phyloP scores from a whole-genome alignment of 2,113 vertebrate genomes.

The Ictalurus punctatus region DNA sequence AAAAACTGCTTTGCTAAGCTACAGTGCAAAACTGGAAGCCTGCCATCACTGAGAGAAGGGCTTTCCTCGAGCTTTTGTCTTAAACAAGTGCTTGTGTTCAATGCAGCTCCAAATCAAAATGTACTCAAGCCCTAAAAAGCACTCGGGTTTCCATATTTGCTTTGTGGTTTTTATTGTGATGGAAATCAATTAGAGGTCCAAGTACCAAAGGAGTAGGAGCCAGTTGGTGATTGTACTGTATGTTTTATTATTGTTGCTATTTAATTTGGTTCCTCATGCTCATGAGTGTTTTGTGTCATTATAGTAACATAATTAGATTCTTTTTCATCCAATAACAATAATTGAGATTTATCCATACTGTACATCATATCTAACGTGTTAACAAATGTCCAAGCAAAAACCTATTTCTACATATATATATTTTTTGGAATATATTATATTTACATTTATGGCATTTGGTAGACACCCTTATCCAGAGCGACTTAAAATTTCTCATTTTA shows the following conservation, averaged over 20 bases:
- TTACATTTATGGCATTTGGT: too few species aligned
- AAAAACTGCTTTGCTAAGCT: conserved; percentile 11
- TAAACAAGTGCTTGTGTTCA: not conserved
- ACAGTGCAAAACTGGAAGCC: not conserved
- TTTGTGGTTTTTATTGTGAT: too few species aligned
- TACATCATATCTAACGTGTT: not conserved
- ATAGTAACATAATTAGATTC: not conserved
- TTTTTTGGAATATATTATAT: too few species aligned
- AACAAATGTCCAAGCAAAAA: not conserved
- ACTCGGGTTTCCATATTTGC: not conserved
- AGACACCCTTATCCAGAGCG: too few species aligned
- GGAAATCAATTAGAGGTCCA: not conserved
- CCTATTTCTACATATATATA: too few species aligned
- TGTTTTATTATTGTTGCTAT: not conserved
- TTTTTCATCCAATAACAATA: too few species aligned
- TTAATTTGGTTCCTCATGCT: not conserved
- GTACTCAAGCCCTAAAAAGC: not conserved
- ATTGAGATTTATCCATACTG: not conserved
- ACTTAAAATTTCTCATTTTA: too few species aligned
- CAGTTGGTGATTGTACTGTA: not conserved
- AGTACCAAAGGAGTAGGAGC: not conserved
- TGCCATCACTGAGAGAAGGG: not conserved
- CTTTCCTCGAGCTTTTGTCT: not conserved
- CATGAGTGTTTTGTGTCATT: not conserved
- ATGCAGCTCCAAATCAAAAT: not conserved